Percentiles rank a stretch among this genome's conserved stretches.
Conservation (phyloP, 2,113 vertebrate species). For the Ptychochromis oligacanthus region DNA sequence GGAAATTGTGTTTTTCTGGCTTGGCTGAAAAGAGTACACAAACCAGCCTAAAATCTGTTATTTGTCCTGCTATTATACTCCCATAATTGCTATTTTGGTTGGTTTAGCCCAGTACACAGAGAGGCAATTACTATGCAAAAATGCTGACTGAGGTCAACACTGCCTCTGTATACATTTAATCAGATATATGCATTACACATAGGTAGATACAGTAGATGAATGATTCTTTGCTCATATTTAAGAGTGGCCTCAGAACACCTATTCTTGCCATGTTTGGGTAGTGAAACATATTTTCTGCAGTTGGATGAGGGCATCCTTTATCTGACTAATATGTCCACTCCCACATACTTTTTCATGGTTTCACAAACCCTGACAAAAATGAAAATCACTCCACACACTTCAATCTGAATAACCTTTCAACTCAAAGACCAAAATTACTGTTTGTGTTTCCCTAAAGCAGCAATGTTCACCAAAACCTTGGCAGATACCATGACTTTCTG, state of each 20-base stretch:
- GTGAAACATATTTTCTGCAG: not conserved
- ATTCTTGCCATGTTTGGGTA: not conserved
- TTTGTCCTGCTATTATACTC: not conserved
- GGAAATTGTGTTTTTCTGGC: not conserved
- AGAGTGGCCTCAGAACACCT: not conserved
- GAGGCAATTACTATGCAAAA: not conserved
- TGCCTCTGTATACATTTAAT: not conserved
- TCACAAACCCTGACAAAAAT: constrained; percentile 11
- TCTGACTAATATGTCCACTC: constrained; percentile 27
- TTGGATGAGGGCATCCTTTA: constrained; percentile 5
- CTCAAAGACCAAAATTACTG: constrained; percentile 25
- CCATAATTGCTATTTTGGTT: not conserved
- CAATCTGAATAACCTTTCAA: constrained; percentile 18
- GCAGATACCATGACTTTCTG: constrained; percentile 34
- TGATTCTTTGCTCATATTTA: not conserved
- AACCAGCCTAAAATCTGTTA: not conserved
- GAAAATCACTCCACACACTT: constrained; percentile 3
- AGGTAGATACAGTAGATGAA: not conserved
- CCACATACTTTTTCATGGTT: constrained; percentile 16
- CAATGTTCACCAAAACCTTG: constrained; percentile 17
- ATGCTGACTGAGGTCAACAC: not conserved
- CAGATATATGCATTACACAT: not conserved
- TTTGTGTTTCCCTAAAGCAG: constrained; percentile 43
- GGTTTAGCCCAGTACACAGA: not conserved
- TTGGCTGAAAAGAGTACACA: not conserved